Evolutionary conservation across 2,888 invertebrate species (phyloP).

Genomic region (Tillus elongatus): DNA sequence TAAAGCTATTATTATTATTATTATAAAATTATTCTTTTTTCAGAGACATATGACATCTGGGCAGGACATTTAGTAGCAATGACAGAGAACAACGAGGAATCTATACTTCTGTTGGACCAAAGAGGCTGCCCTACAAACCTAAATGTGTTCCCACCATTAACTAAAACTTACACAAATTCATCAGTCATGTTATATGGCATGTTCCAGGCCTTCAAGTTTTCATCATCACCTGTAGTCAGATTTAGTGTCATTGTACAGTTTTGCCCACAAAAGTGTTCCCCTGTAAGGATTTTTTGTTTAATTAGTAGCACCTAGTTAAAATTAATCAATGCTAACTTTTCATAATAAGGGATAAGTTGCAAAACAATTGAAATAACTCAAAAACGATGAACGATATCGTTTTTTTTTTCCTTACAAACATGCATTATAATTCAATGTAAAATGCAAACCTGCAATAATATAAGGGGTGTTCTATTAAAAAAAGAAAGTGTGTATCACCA

Average conservation of each 20-base stretch:
- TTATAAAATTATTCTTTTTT: too few relatives aligned
- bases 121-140: constrained; percentile 71
- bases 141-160: constrained; percentile 45
- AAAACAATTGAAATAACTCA: too few relatives aligned
- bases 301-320: too few relatives aligned
- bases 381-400: too few relatives aligned
- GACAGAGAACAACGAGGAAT: constrained; percentile 64
- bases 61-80: constrained; percentile 74
- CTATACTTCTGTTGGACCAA: constrained; percentile 64
- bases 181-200: constrained; percentile 47
- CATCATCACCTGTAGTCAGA: constrained; percentile 70
- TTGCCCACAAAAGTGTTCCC: constrained; percentile 61
- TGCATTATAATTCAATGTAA: too few relatives aligned
- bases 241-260: constrained; percentile 77
- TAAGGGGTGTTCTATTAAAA: too few relatives aligned
- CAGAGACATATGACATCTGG: constrained; percentile 53
- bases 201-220: constrained; percentile 82
- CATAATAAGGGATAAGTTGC: too few relatives aligned
- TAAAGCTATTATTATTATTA: too few relatives aligned
- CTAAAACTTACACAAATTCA: constrained; percentile 34
- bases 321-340: background rate
- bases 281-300: constrained; percentile 45
- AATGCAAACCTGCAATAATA: too few relatives aligned
- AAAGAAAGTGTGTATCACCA: too few relatives aligned
- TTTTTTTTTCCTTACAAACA: too few relatives aligned